Base-by-base conservation (phyloP, 1,140 invertebrate species). In the Musca vetustissima region DNA sequence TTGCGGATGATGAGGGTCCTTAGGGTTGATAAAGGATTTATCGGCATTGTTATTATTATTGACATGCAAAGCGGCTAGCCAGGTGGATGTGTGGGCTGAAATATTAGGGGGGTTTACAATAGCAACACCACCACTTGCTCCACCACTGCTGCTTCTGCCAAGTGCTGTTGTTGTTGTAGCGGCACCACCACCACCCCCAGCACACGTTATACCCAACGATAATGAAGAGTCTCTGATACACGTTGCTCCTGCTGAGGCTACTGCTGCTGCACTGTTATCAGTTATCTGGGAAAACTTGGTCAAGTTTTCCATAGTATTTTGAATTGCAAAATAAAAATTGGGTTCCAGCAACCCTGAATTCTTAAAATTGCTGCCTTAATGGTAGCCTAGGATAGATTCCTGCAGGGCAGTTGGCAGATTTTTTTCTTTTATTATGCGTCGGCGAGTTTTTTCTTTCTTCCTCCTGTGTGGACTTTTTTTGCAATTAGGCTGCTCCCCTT, bases 11-110 rank as follows among this genome's bases (percentile, higher is more conserved):
- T 43, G 4, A 9, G 36, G 6, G 6, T 43, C 36, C 36, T 43
- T 43, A 9, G 25, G 24, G 3, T 61, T 19, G 6, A 14, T 21
- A 61, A 61, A 36, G 25, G 57, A 61, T 61, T 61, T 61, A 13
- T 61, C 57, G 4, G 57, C 14, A 61, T 61, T 61, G 49, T 52
- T 52, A 19, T 61, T 61, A 32, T 61, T 61, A 21, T 61, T 61
- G 11, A 61, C 57, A 43, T 61, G 57, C 17, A 61, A 61, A 1
- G 57, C 57, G 17, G 57, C 57, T 8, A 61, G 28, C 57, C 57
- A 61, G 17, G 57, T 36, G 9, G 57, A 61, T 9, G 57, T 61
- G 14, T 36, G 57, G 17, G 57, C 32, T 6, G 57, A 61, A 19
- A 61, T 28, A 13, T 11, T 43, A 6, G 57, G n/a, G 19, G 28